Percentiles rank a stretch among this genome's conserved stretches.
Conservation (phyloP, 2,888 invertebrate genomes). For the Athrips mouffetella region DNA sequence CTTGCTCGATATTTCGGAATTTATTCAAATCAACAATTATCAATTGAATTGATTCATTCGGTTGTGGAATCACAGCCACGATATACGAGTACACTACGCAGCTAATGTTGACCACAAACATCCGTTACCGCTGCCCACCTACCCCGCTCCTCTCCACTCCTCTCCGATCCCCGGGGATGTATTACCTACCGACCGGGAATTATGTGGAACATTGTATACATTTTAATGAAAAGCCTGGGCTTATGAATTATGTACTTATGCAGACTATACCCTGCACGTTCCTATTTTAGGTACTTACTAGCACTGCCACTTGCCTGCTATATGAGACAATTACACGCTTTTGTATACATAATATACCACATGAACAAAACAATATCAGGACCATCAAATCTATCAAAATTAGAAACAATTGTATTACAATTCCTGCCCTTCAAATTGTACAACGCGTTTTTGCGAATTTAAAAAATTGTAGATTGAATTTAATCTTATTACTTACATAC, state of each 20-base stretch:
- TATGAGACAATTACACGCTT: too few relatives aligned
- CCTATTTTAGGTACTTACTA: too few relatives aligned
- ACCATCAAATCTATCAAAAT: too few relatives aligned
- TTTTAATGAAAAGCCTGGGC: constrained; percentile 59
- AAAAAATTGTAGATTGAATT: too few relatives aligned
- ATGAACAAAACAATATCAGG: too few relatives aligned
- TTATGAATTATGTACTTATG: constrained; percentile 53
- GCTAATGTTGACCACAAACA: constrained; percentile 55
- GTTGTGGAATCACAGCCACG: constrained; percentile 36
- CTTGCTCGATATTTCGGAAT: background rate
- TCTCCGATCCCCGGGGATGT: constrained; percentile 45
- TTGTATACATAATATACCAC: too few relatives aligned
- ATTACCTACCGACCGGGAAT: constrained; percentile 55
- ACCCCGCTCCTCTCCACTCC: constrained; percentile 17
- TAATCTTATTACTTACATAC: too few relatives aligned
- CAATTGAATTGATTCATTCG: background rate
- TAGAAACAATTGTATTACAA: too few relatives aligned
- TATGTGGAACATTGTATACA: constrained; percentile 63
- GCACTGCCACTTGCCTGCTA: too few relatives aligned
- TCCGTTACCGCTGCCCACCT: constrained; percentile 35
- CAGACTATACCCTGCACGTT: constrained; percentile 22
- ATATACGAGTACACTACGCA: constrained; percentile 49
- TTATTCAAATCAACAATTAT: background rate
- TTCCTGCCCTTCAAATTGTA: too few relatives aligned
- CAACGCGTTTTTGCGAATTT: too few relatives aligned